Evolutionary conservation across 2,888 invertebrate genomes (phyloP), one percentile per base, ranked within the genome.

Genomic region (Aphidius colemani): DNA sequence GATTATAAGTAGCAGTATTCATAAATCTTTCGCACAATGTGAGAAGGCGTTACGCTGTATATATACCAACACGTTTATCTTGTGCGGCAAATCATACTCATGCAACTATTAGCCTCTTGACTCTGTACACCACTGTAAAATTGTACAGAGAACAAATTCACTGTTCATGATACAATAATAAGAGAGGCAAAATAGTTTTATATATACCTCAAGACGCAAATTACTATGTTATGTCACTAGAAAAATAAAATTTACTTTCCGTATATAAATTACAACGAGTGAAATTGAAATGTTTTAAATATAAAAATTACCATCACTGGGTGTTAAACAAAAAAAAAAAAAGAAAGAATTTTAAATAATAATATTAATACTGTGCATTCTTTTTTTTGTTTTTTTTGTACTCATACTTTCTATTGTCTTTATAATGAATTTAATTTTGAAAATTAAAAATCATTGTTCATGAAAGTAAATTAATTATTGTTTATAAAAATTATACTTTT

Each of bases 1-100:
- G 73, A 73, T 74, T 74, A 74, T 73, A 69, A 74, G 74, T 70
- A 73, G 74, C 74, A 66, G 30, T 69, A 69, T 66, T 67, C 72
- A 73, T 74, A 75, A 74, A 74, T 73, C 70, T 60, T 41, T 8
- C 53, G 39, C 60, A 64, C 65, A 70, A 70, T 71, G 70, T 67
- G 66, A 53, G 53, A 68, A 70, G 70, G 74, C 71, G 73, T 71
- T 70, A 72, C 65, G 56, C 66, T 61, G 61, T 66, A 53, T 30
- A 30, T 30, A 30, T 30, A 30, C 30, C 30, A 30, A 30, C 30
- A 30, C 5, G 66, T 60, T 66, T 68, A 67, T 69, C 69, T 68
- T 59, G 58, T 56, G 30, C 40, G 60, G 66, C 61, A 58, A 68
- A 69, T 69, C 68, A 65, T 53, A 53, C 61, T 64, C 61, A 62